Evolutionary conservation across 1,140 invertebrate species (phyloP), one percentile per base, ranked within the genome.

Genomic region (Neodiprion pinetum): DNA sequence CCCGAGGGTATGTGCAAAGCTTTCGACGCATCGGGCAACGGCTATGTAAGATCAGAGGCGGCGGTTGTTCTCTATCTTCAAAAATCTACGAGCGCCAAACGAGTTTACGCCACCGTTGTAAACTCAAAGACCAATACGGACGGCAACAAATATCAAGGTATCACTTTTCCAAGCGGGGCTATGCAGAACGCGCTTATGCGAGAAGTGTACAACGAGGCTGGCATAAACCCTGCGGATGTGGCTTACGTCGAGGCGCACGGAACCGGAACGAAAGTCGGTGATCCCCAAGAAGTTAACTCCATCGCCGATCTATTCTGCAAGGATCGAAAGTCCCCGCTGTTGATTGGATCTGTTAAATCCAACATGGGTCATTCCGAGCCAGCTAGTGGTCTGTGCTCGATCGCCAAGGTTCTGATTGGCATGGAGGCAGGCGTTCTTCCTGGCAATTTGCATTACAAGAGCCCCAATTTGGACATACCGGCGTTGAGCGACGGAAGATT

Each of bases 331-430:
- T 88, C 87, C 0, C 96, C 97, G 2, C 88, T 99, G 21, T 85
- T 98, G 2, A 93, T 99, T 82, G 98, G 98, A 3, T 98, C 97
- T 0, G 95, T 98, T 0, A 99, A 99, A 85, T 97, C 96, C 1
- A 99, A 99, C 87, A 98, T 99, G 96, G 98, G 98, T 0, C 98
- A 99, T 82, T 93, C 97, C 7, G 98, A 99, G 87, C 95, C 97
- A 7, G 96, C 97, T 0, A 98, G 97, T 77, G 96, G 96, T 53
- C 84, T 98, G 0, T 96, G 96, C 83, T 95, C 96, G 0, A 89
- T 99, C 69, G 95, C 95, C 1, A 99, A 99, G 86, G 90, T 96
- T n/a, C 79, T 99, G 5, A 93, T 99, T 71, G 94, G 96, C 5
- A 97, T 99, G 94, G 96, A 99, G 87, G 83, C 90, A 48, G 94